Percentiles rank a stretch among this genome's conserved stretches.
Evolutionary conservation across 1,140 invertebrate genomes (phyloP).

Genomic region (Nasonia giraulti): DNA sequence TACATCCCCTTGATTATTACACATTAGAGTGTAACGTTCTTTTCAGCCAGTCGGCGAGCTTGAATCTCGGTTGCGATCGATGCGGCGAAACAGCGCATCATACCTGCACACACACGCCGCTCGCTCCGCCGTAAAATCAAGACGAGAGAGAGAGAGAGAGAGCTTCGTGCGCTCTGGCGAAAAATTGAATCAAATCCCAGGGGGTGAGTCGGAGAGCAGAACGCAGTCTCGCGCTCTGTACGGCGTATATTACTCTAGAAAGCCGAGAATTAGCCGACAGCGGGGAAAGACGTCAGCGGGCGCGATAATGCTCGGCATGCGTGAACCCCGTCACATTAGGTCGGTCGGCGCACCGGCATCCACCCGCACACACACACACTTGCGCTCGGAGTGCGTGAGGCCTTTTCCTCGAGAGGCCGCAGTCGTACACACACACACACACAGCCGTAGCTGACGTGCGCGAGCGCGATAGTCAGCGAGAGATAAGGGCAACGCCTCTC

Average conservation of each 20-base stretch:
- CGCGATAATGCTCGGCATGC: conserved; percentile 47
- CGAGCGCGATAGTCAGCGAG: conserved; percentile 54
- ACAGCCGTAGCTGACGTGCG: too few relatives aligned
- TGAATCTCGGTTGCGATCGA: neutral
- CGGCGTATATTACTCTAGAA: neutral
- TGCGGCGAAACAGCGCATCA: neutral
- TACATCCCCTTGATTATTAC: too few relatives aligned
- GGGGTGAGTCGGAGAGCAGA: neutral
- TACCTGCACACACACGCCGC: neutral
- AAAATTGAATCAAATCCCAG: conserved; percentile 48
- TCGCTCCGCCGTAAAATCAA: neutral
- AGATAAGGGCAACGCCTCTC: conserved; percentile 69
- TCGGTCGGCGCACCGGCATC: neutral
- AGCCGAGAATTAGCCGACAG: conserved; percentile 29
- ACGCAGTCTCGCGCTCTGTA: neutral
- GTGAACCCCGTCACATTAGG: conserved; percentile 50
- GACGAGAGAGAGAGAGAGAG: too few relatives aligned
- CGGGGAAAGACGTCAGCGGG: neutral
- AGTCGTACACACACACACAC: neutral
- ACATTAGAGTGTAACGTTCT: too few relatives aligned
- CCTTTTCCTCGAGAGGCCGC: neutral
- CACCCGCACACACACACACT: neutral
- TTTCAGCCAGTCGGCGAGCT: neutral
- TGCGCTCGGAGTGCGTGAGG: neutral
- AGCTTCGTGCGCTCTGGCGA: neutral